Conservation (phyloP, 2,797 vertebrate species). For the Peromyscus nudipes region DNA sequence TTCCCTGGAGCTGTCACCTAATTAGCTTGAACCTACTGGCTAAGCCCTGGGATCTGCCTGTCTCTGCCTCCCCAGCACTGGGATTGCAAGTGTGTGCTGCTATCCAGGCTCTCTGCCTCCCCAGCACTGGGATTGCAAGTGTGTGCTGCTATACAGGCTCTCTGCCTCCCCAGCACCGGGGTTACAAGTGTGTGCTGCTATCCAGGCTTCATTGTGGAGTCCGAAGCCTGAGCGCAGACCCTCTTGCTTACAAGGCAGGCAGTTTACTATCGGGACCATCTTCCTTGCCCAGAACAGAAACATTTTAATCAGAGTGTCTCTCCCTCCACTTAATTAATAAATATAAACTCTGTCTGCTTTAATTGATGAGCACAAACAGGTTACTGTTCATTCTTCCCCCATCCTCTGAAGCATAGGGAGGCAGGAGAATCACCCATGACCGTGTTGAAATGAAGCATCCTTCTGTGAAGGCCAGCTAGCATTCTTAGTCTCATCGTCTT, state of each 20-base stretch:
- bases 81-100: neutral
- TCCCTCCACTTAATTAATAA: neutral
- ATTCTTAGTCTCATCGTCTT: neutral
- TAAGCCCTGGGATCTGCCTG: neutral
- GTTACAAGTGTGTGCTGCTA: no score
- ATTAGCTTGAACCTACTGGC: neutral
- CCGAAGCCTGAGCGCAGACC: no score
- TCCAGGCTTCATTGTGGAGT: neutral
- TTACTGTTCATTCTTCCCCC: neutral
- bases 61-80: neutral
- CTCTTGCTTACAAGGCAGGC: neutral
- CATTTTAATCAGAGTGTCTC: neutral
- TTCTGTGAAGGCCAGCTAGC: neutral
- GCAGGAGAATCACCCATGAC: neutral
- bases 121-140: neutral
- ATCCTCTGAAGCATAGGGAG: neutral
- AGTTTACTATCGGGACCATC: neutral
- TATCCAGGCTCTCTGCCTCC: neutral
- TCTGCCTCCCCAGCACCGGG: neutral
- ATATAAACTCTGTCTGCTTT: neutral
- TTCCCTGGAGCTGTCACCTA: neutral
- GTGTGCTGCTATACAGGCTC: no score
- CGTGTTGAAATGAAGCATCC: neutral
- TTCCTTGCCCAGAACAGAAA: neutral
- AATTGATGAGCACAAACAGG: neutral